phyloP scores from a whole-genome alignment of 2,113 vertebrate species.

The Tonatia bakeri region DNA sequence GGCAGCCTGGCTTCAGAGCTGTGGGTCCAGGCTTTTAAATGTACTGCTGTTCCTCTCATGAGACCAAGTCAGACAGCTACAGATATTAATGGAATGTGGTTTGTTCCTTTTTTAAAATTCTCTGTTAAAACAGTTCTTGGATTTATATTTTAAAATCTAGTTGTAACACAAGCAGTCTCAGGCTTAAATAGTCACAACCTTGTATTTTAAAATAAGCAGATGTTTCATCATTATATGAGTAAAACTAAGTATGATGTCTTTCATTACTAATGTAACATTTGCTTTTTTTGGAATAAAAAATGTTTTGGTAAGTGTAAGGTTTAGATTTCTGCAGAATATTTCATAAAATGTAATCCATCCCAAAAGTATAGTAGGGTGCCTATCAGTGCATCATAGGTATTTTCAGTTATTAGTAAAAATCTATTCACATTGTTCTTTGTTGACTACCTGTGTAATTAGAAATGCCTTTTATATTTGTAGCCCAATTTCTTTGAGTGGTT shows the following conservation, averaged over 20 bases:
- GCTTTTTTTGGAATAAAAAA: neutral
- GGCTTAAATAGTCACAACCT: neutral
- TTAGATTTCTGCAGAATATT: conserved; percentile 1
- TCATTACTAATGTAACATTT: neutral
- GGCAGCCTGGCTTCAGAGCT: neutral
- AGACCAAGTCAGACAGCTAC: neutral
- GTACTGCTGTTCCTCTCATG: neutral
- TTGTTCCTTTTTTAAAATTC: neutral
- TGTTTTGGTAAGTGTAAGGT: neutral
- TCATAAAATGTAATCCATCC: neutral
- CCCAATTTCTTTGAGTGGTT: conserved; percentile 1
- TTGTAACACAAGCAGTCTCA: neutral
- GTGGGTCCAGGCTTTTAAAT: neutral
- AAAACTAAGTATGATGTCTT: neutral
- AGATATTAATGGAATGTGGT: neutral
- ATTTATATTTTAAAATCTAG: conserved; percentile 3
- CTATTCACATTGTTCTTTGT: neutral
- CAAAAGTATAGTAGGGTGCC: neutral
- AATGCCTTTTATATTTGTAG: conserved; percentile 28
- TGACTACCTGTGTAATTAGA: neutral
- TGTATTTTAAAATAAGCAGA: neutral
- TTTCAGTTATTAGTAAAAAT: conserved; percentile 5
- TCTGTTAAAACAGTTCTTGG: neutral
- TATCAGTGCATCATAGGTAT: neutral
- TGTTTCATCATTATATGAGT: neutral